Conservation (phyloP, 1,140 invertebrate genomes). For the Bombus sylvicola region DNA sequence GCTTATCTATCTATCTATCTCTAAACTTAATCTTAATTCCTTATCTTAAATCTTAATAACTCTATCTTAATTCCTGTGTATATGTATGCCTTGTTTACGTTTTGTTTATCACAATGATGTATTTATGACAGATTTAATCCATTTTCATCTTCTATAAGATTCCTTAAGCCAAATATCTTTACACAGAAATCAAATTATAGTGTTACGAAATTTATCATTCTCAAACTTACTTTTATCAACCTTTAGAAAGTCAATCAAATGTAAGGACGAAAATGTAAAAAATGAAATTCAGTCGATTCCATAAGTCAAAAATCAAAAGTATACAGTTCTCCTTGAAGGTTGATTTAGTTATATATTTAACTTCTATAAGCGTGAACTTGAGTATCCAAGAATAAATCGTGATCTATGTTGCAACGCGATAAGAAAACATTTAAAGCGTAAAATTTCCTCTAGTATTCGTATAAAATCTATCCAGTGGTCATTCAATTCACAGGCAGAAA, state of each 20-base stretch:
- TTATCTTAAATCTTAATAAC: too few species aligned
- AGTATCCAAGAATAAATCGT: neutral
- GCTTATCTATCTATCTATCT: too few species aligned
- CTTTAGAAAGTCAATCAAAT: neutral
- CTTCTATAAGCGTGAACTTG: too few species aligned
- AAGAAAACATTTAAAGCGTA: neutral
- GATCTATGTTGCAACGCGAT: neutral
- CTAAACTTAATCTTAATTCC: too few species aligned
- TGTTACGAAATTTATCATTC: too few species aligned
- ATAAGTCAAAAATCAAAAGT: neutral
- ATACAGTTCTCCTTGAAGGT: neutral
- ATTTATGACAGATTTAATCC: neutral
- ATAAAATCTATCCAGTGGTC: neutral
- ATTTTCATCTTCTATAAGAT: neutral
- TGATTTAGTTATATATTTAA: slow-evolving; percentile 4
- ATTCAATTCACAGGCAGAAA: too few species aligned
- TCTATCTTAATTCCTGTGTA: too few species aligned
- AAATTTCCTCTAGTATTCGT: neutral
- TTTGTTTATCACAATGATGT: neutral
- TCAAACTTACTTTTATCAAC: neutral
- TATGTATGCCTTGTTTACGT: neutral
- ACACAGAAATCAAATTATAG: neutral
- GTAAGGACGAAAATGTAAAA: neutral
- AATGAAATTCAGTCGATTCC: neutral
- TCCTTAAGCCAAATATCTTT: neutral